Evolutionary conservation across 2,797 vertebrate species (phyloP).

Genomic region (Macrochelys suwanniensis): DNA sequence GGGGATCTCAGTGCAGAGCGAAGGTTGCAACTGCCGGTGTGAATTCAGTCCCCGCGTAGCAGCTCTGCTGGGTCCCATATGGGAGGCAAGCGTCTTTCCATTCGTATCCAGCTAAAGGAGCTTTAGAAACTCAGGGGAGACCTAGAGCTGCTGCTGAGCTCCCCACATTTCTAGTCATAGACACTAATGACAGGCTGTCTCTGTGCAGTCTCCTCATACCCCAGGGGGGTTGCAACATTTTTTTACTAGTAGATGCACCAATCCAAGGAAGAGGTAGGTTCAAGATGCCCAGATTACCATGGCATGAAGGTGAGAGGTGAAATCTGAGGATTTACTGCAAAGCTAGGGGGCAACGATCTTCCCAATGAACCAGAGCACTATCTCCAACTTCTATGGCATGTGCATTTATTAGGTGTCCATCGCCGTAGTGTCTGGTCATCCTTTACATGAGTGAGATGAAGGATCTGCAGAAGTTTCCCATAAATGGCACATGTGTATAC

Average conservation of each 20-base stretch:
- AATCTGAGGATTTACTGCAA: not conserved
- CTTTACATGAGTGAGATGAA: not conserved
- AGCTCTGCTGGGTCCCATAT: not conserved
- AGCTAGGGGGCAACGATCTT: not conserved
- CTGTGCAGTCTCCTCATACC: not conserved
- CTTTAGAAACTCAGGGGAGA: not conserved
- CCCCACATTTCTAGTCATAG: not conserved
- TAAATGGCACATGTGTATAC: not conserved
- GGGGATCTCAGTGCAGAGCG: not conserved
- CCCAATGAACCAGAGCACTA: not conserved
- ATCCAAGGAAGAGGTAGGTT: not conserved
- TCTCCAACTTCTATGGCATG: not conserved
- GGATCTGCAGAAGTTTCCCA: not conserved
- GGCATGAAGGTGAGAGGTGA: not conserved
- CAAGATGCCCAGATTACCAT: not conserved
- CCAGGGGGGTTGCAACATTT: not conserved
- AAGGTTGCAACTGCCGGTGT: not conserved
- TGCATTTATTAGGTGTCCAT: not conserved
- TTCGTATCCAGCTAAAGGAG: not conserved
- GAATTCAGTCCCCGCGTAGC: not conserved
- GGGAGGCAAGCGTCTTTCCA: not conserved
- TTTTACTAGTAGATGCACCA: not conserved
- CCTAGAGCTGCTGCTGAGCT: not conserved
- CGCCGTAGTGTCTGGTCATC: not conserved
- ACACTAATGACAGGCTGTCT: not conserved